These are phyloP conservation scores for Apodemus speciosus DNA, from an alignment of 2,113 vertebrate species.

Conservation along the genomic window DNA sequence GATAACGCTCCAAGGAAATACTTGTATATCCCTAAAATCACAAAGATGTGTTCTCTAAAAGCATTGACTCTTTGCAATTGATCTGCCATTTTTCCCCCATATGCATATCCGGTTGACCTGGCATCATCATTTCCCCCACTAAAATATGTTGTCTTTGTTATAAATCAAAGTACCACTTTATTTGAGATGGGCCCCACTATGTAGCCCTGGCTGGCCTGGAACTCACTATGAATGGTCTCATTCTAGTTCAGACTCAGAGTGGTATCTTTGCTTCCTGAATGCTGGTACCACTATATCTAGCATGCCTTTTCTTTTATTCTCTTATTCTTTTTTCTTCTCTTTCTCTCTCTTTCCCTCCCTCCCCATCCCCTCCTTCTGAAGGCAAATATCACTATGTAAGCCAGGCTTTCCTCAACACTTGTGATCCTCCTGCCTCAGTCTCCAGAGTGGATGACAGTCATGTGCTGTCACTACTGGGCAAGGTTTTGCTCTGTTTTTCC, in stretches of 20 bases:
- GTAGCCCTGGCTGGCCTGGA: neutral
- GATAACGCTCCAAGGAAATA: conserved; percentile 21
- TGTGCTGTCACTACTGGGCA: neutral
- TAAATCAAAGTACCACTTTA: neutral
- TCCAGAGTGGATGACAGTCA: neutral
- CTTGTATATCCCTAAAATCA: neutral
- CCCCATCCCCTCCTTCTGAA: neutral
- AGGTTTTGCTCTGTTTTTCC: neutral
- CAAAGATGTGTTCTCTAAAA: conserved; percentile 42
- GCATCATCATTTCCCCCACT: conserved; percentile 14
- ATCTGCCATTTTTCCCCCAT: neutral
- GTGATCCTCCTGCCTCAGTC: neutral
- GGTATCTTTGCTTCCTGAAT: neutral
- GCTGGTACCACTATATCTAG: neutral
- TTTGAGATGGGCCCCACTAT: neutral
- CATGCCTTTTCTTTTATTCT: neutral
- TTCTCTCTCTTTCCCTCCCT: too few relatives aligned
- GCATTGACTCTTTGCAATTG: conserved; percentile 25
- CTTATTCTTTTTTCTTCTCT: too few relatives aligned
- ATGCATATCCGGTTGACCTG: conserved; percentile 11
- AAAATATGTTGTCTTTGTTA: conserved; percentile 15
- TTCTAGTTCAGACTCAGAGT: neutral
- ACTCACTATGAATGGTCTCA: too few relatives aligned
- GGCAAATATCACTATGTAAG: neutral
- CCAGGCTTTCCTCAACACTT: neutral